phyloP scores from a whole-genome alignment of 1,140 invertebrate genomes.

The Vollenhovia emeryi region DNA sequence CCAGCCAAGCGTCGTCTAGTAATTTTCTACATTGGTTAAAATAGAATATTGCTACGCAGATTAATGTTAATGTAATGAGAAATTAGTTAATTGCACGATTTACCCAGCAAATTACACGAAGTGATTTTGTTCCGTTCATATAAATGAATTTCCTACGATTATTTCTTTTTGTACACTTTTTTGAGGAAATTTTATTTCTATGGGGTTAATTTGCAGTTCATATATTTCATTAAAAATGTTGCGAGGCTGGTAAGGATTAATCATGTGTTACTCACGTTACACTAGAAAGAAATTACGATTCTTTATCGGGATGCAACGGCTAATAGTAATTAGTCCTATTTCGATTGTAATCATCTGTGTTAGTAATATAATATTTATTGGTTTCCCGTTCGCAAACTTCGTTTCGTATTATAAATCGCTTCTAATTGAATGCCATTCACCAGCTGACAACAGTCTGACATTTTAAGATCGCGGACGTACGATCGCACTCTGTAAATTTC shows the following conservation, averaged over 20 bases:
- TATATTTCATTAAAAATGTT: not conserved
- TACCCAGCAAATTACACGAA: not conserved
- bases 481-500: constrained; percentile 32
- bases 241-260: not conserved
- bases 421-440: not conserved
- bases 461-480: not conserved
- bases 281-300: not conserved
- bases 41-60: not conserved
- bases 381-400: not conserved
- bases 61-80: constrained; percentile 4
- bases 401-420: not conserved
- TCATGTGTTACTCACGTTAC: not conserved
- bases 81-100: not conserved
- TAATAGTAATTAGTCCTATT: not conserved
- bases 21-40: too few species aligned
- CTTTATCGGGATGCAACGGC: not conserved
- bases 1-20: too few species aligned
- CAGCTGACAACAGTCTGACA: not conserved
- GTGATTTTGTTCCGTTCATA: not conserved
- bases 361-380: not conserved
- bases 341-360: not conserved
- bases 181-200: not conserved
- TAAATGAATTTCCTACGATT: not conserved
- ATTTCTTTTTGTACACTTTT: too few species aligned
- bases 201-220: not conserved